Percentiles rank a stretch among this genome's conserved stretches.
These are phyloP conservation scores for Camponotus fellah DNA, from an alignment of 2,888 invertebrate species.

Conservation along the genomic window DNA sequence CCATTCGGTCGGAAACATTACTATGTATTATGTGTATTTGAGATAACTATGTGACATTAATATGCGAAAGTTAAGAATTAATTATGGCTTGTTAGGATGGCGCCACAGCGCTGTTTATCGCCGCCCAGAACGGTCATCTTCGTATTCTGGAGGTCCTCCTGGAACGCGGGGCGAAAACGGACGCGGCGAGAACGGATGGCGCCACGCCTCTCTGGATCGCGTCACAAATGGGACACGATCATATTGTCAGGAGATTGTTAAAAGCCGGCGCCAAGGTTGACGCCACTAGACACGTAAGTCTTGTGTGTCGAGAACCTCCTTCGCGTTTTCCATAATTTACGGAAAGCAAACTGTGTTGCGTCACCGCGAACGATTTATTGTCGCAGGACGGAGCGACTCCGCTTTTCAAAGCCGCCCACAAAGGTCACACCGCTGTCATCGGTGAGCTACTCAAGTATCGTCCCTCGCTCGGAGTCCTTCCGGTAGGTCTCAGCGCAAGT, in stretches of 20 bases:
- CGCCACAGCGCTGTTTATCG: slow-evolving; percentile 96
- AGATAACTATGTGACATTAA: neutral
- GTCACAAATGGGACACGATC: slow-evolving; percentile 97
- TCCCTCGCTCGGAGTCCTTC: slow-evolving; percentile 93
- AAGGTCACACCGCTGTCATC: slow-evolving; percentile 96
- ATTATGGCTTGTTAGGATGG: slow-evolving; percentile 90
- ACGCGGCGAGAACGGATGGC: slow-evolving; percentile 93
- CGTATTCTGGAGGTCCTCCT: slow-evolving; percentile 92
- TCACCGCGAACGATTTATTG: neutral
- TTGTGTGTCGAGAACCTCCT: neutral
- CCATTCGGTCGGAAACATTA: neutral
- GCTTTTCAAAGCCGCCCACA: slow-evolving; percentile 97
- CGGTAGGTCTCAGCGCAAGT: slow-evolving; percentile 87
- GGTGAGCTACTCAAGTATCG: slow-evolving; percentile 93
- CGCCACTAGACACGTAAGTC: slow-evolving; percentile 91
- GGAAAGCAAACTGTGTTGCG: slow-evolving; percentile 4
- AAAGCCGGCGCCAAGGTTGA: slow-evolving; percentile 93
- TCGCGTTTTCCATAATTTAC: slow-evolving; percentile 7
- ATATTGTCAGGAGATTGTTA: slow-evolving; percentile 92
- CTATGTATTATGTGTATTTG: neutral
- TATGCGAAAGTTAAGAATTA: neutral
- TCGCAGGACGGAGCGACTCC: slow-evolving; percentile 96
- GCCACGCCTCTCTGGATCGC: slow-evolving; percentile 98
- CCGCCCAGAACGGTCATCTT: slow-evolving; percentile 97
- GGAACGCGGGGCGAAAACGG: slow-evolving; percentile 91